phyloP scores from a whole-genome alignment of 2,113 vertebrate genomes.

The Aphelocoma coerulescens region DNA sequence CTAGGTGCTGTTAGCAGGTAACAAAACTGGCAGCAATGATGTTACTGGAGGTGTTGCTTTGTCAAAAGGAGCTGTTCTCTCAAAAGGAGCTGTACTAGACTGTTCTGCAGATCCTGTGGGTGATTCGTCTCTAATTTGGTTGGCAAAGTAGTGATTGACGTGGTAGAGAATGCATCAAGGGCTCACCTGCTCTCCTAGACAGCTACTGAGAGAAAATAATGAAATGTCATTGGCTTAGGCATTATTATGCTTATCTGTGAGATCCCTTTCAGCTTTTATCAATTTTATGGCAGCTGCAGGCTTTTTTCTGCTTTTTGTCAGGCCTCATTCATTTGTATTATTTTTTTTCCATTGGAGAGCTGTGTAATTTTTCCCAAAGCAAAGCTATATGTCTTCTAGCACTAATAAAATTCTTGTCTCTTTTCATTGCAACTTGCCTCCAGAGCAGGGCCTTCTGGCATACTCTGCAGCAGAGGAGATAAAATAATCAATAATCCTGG shows the following conservation, averaged over 20 bases:
- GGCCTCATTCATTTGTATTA: slow-evolving; percentile 64
- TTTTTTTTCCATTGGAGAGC: slow-evolving; percentile 36
- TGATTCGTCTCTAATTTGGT: not conserved
- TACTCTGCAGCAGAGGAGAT: slow-evolving; percentile 38
- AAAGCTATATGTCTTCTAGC: slow-evolving; percentile 32
- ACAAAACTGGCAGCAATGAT: not conserved
- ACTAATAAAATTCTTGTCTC: slow-evolving; percentile 70
- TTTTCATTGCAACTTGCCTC: slow-evolving; percentile 58
- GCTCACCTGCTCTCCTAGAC: not conserved
- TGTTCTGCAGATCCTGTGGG: not conserved
- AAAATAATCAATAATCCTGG: slow-evolving; percentile 68
- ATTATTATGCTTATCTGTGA: slow-evolving; percentile 42
- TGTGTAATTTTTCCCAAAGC: slow-evolving; percentile 51
- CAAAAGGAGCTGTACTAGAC: not conserved
- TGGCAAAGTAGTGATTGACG: not conserved
- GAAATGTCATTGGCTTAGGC: slow-evolving; percentile 37
- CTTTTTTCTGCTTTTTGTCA: slow-evolving; percentile 35
- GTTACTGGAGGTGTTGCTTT: not conserved
- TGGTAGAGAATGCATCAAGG: not conserved
- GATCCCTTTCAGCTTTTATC: slow-evolving; percentile 52
- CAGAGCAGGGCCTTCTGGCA: slow-evolving; percentile 40
- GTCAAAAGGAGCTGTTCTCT: not conserved
- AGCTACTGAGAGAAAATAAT: slow-evolving; percentile 9
- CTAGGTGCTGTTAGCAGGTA: not conserved
- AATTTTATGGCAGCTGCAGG: slow-evolving; percentile 21